Conservation (phyloP, 1,140 invertebrate species). For the Atta colombica region DNA sequence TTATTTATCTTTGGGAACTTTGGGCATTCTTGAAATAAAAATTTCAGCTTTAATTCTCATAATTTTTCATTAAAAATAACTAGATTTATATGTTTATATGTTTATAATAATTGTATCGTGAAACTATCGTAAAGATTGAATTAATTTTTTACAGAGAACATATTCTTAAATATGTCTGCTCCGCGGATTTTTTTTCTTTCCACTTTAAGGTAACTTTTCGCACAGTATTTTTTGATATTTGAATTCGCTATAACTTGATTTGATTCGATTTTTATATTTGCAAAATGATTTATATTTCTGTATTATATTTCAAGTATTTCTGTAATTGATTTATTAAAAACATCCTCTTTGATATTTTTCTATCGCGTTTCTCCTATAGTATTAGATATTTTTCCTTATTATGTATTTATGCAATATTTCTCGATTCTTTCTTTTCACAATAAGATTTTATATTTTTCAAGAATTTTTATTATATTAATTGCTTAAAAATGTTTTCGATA, state of each 20-base stretch:
- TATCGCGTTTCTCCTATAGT: neutral
- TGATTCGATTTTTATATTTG: neutral
- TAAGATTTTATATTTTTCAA: no score
- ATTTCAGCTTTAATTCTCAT: neutral
- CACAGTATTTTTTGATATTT: neutral
- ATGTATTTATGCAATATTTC: no score
- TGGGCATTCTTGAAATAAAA: neutral
- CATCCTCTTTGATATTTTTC: neutral
- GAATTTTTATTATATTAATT: no score
- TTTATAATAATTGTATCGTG: neutral
- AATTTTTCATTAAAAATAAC: slow-evolving; percentile 1
- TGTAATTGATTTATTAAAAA: neutral
- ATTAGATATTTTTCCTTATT: no score
- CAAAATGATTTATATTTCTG: neutral
- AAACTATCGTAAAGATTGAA: neutral
- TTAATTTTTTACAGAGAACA: neutral
- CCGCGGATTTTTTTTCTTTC: neutral
- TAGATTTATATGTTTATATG: neutral
- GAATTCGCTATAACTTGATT: slow-evolving; percentile 25
- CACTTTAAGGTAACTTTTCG: neutral
- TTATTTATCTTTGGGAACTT: neutral
- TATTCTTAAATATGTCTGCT: neutral
- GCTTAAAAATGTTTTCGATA: no score
- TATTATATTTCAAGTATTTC: neutral
- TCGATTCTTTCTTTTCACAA: no score